Base-by-base conservation (phyloP, 2,888 invertebrate species). In the Anagyrus pseudococci region DNA sequence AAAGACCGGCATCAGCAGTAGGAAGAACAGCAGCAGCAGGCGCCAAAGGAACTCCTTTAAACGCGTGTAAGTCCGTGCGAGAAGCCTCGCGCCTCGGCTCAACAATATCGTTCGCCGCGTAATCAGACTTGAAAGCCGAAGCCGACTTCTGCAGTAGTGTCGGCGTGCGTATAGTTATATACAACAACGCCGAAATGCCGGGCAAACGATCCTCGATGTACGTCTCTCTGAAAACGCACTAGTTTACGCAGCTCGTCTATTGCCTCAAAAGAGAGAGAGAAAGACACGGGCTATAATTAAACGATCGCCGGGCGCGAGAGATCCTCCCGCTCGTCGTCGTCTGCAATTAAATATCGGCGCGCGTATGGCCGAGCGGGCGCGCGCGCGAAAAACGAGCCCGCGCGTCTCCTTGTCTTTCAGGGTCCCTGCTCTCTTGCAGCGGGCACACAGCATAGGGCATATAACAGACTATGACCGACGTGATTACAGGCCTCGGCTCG, bases 311-410 rank as follows among this genome's bases (percentile, higher is more conserved):
- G 62, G 37, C 50, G 40, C 55, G 20, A 44, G n/a, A n/a, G 29
- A 25, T 25, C 40, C 62, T 58, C 29, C 23, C 50, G 17, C 59
- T 49, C 37, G 40, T 46, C 66, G 57, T 62, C 56, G 57, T 70
- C 6, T 29, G 60, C 70, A 67, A 73, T 73, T 73, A 73, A 70
- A 65, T 68, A 68, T 67, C 62, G 69, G 52, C 66, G 68, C 63
- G 64, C 67, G 68, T 68, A 70, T 70, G 68, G 70, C 70, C 48
- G 47, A 25, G 40, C 17, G 13, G 23, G 61, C 41, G 26, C 29
- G 57, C 59, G 64, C 29, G 29, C 10, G 29, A 68, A 65, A 67
- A 67, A 70, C 61, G 60, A 68, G 67, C 52, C 49, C 57, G 23
- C 40, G 64, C 62, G 48, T 56, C 52, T 46, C 37, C 53, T 61